Percentiles rank a stretch among this genome's conserved stretches.
phyloP scores from a whole-genome alignment of 2,113 vertebrate genomes.

The Pelmatolapia mariae region DNA sequence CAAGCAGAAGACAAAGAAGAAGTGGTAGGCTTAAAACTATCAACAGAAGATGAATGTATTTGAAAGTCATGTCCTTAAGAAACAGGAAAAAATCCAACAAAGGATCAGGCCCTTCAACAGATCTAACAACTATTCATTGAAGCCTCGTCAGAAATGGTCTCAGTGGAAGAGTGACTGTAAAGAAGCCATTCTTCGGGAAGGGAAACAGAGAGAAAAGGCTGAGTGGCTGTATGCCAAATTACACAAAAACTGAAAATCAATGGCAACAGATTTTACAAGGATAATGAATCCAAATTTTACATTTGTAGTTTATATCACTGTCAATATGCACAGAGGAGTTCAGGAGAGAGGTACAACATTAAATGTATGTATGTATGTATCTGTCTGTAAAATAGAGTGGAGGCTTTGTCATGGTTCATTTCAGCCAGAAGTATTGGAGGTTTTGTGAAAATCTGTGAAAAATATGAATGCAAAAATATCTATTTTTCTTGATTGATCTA shows the following conservation, averaged over 20 bases:
- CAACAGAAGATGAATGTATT: not conserved
- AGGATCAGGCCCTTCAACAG: not conserved
- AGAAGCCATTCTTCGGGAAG: not conserved
- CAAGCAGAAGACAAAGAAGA: not conserved
- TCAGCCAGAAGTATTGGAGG: not conserved
- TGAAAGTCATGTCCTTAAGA: not conserved
- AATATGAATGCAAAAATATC: not conserved
- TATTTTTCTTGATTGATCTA: not conserved
- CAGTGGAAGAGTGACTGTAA: not conserved
- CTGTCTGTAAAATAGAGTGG: not conserved
- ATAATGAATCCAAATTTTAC: not conserved
- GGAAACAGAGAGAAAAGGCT: not conserved
- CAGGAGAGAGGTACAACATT: not conserved
- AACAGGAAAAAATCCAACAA: not conserved
- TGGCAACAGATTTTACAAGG: not conserved
- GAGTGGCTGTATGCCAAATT: not conserved
- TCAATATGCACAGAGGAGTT: not conserved
- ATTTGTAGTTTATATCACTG: not conserved
- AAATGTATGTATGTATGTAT: not conserved
- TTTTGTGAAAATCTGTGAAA: fast-evolving
- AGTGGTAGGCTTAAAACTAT: not conserved
- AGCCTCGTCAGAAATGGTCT: not conserved
- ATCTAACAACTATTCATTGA: not conserved
- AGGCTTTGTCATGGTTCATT: not conserved
- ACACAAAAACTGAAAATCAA: not conserved